Conservation (phyloP, 2,888 invertebrate species). For the Neoitamus cyanurus region DNA sequence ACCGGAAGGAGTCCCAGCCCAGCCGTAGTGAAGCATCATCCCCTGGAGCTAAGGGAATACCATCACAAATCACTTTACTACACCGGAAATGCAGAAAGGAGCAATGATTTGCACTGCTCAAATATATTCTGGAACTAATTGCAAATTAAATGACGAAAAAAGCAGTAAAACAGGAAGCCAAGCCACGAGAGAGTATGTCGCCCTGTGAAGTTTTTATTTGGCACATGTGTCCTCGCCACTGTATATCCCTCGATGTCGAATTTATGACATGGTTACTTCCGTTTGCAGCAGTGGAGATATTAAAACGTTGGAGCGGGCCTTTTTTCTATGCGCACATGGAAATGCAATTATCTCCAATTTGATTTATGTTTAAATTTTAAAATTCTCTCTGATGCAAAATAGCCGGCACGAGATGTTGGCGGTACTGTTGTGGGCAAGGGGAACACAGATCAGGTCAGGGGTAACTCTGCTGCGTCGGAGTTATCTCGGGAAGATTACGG, state of each 20-base stretch:
- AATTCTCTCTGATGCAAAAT: background rate
- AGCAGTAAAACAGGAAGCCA: background rate
- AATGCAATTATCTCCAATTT: conserved; percentile 20
- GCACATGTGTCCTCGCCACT: background rate
- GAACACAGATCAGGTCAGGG: background rate
- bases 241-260: conserved; percentile 6
- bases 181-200: background rate
- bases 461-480: background rate
- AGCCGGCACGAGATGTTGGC: background rate
- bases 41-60: background rate
- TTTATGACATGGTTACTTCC: background rate
- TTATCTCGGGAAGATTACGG: background rate
- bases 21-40: background rate
- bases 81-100: conserved; percentile 1
- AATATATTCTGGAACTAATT: conserved; percentile 15
- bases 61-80: background rate
- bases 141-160: background rate
- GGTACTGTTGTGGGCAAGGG: background rate
- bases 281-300: background rate
- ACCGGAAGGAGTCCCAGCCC: background rate
- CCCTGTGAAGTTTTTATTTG: background rate
- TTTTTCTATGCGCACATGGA: background rate
- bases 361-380: conserved; percentile 26
- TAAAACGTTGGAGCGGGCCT: background rate
- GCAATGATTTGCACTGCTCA: conserved; percentile 34